Conservation (phyloP, 2,113 vertebrate genomes). For the Aix galericulata region DNA sequence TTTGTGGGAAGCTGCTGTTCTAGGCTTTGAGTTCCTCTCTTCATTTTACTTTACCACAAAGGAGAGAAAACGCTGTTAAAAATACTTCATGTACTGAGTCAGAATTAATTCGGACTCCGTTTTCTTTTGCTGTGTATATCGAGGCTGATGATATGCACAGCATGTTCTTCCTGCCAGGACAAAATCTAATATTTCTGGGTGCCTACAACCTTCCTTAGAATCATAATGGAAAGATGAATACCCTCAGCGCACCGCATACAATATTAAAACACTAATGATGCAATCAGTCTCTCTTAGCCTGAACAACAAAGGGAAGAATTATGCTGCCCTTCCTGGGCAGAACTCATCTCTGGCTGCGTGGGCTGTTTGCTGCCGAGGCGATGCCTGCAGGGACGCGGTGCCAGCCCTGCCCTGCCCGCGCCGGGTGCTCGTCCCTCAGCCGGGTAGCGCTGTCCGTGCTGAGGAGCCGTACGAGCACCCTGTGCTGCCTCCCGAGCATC, state of each 20-base stretch:
- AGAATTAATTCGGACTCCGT: neutral
- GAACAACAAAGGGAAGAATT: neutral
- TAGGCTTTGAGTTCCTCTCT: neutral
- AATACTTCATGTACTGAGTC: neutral
- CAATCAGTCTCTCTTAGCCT: conserved; percentile 13
- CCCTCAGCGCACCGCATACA: neutral
- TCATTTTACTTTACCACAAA: neutral
- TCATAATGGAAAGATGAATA: conserved; percentile 27
- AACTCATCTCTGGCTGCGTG: neutral
- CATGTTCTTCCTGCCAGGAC: conserved; percentile 23
- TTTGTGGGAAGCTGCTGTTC: neutral
- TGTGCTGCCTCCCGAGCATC: accelerated
- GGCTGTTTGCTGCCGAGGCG: neutral
- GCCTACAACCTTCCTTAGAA: neutral
- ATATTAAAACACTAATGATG: conserved; percentile 36
- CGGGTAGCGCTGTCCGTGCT: accelerated
- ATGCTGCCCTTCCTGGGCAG: neutral
- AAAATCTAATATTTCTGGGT: conserved; percentile 32
- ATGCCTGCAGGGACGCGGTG: accelerated
- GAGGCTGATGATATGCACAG: neutral
- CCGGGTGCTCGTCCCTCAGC: accelerated
- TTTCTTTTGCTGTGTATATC: neutral
- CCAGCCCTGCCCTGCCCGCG: neutral
- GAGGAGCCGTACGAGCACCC: accelerated
- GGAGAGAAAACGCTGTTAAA: neutral